These are phyloP conservation scores for Pseudomyrmex pallidus DNA, from an alignment of 1,140 invertebrate species.

Conservation along the genomic window DNA sequence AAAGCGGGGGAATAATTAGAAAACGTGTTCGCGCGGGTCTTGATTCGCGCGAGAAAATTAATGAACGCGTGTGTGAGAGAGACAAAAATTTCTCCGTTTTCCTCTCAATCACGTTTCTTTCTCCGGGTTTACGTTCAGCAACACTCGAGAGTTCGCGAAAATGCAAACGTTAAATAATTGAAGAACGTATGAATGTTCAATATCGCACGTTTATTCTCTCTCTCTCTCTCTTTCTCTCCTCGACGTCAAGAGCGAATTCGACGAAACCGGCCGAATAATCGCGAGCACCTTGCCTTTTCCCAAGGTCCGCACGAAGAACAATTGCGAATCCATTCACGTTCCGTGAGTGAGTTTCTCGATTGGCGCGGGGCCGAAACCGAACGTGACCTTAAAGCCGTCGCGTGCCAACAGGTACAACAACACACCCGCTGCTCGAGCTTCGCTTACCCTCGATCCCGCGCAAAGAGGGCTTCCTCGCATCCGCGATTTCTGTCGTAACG, in stretches of 20 bases:
- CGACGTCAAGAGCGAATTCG: neutral
- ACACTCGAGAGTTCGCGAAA: neutral
- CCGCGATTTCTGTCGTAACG: conserved; percentile 38
- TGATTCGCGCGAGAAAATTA: conserved; percentile 32
- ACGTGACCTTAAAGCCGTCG: conserved; percentile 66
- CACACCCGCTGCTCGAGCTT: conserved; percentile 53
- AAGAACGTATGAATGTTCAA: neutral
- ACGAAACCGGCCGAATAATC: neutral
- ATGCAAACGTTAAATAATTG: neutral
- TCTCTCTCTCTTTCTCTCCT: too few relatives aligned
- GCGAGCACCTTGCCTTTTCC: neutral
- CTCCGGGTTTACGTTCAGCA: neutral
- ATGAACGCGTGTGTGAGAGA: conserved; percentile 9
- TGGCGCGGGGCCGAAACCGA: conserved; percentile 34
- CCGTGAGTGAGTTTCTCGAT: conserved; percentile 33
- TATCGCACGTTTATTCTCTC: too few relatives aligned
- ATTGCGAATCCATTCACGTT: conserved; percentile 53
- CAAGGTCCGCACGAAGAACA: conserved; percentile 38
- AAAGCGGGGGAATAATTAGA: conserved; percentile 24
- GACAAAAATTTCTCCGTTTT: conserved; percentile 6
- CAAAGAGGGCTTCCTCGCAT: conserved; percentile 60
- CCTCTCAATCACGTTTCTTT: conserved; percentile 9
- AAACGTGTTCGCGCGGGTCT: conserved; percentile 4
- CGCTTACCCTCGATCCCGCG: conserved; percentile 58
- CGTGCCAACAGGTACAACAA: conserved; percentile 67